Evolutionary conservation across 2,113 vertebrate genomes (phyloP).

Genomic region (Coracopsis vasa): DNA sequence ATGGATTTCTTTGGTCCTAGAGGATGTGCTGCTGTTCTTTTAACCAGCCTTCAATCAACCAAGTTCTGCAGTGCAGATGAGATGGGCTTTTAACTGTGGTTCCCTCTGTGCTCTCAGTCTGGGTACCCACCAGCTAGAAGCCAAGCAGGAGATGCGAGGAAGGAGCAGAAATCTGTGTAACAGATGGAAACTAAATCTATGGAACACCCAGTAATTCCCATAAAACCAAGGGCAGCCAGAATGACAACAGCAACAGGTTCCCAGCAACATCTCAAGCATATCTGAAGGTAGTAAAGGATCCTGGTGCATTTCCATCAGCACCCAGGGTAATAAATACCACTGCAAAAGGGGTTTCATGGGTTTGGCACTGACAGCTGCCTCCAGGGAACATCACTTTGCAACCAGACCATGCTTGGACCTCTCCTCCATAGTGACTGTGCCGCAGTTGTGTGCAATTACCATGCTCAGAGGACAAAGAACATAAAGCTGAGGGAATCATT

Average conservation of each 20-base stretch:
- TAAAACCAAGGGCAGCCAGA: constrained; percentile 3
- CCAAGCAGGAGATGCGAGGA: neutral
- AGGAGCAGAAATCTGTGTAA: neutral
- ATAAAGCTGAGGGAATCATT: neutral
- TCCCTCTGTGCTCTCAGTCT: neutral
- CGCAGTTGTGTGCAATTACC: neutral
- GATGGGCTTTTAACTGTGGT: neutral
- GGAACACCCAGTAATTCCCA: neutral
- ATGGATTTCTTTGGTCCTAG: constrained; percentile 14
- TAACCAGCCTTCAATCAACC: constrained; percentile 19
- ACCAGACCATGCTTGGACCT: neutral
- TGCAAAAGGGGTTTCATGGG: neutral
- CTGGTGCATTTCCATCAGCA: neutral
- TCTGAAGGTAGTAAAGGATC: neutral
- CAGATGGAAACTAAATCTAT: constrained; percentile 13
- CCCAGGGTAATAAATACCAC: neutral
- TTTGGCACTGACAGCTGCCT: neutral
- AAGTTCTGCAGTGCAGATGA: neutral
- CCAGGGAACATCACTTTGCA: neutral
- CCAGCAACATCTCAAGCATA: neutral
- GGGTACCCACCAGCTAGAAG: neutral
- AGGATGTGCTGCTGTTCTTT: neutral
- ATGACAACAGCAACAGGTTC: neutral
- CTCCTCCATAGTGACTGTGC: fast-evolving
- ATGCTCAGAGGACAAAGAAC: neutral